These are phyloP conservation scores for Choristoneura fumiferana DNA, from an alignment of 1,140 invertebrate species.

Conservation along the genomic window DNA sequence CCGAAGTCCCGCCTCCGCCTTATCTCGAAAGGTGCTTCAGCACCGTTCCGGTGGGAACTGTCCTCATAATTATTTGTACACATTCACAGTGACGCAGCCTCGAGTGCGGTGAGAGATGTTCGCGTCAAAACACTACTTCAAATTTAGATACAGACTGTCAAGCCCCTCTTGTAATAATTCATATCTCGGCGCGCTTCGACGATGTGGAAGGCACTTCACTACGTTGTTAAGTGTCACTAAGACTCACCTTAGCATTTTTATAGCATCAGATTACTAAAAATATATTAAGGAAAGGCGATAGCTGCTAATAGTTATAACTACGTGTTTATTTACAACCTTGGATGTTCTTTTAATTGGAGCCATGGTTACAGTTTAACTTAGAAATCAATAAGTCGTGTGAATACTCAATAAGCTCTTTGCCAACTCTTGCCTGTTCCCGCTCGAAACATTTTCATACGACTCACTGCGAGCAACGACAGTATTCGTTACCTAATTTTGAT, in stretches of 20 bases:
- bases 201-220: slow-evolving; percentile 54
- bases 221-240: slow-evolving; percentile 54
- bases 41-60: slow-evolving; percentile 53
- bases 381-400: slow-evolving; percentile 63
- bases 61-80: slow-evolving; percentile 61
- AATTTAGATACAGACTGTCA: slow-evolving; percentile 43
- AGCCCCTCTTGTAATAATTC: slow-evolving; percentile 53
- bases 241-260: slow-evolving; percentile 58
- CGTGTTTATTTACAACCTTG: slow-evolving; percentile 32
- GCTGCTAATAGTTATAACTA: no score
- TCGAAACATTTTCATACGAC: slow-evolving; percentile 1
- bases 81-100: slow-evolving; percentile 23
- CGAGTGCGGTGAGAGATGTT: slow-evolving; percentile 36
- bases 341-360: slow-evolving; percentile 56
- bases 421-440: slow-evolving; percentile 25
- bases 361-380: slow-evolving; percentile 53
- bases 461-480: background rate
- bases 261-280: slow-evolving; percentile 38
- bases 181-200: slow-evolving; percentile 40
- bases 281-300: slow-evolving; percentile 10
- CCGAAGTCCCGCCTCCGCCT: slow-evolving; percentile 18
- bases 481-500: background rate
- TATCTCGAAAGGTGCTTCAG: slow-evolving; percentile 33
- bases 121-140: slow-evolving; percentile 57
- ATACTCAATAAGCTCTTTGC: slow-evolving; percentile 41